Percentiles rank a stretch among this genome's conserved stretches.
Evolutionary conservation across 2,113 vertebrate species (phyloP).

Genomic region (Mola mola): DNA sequence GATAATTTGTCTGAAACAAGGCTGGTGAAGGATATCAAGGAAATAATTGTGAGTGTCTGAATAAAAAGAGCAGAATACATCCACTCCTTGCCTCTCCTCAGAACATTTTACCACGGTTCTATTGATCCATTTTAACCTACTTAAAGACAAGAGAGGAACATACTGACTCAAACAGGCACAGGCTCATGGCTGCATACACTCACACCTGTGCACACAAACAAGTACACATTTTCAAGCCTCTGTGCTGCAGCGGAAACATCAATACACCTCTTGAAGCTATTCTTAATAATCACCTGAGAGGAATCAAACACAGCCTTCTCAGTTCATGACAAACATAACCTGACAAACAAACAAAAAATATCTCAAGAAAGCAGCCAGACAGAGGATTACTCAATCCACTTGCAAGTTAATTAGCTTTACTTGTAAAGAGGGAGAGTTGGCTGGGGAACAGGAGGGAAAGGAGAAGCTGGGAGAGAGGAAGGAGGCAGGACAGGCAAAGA

Average conservation of each 20-base stretch:
- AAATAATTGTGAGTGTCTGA: constrained; percentile 18
- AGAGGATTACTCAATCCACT: constrained; percentile 64
- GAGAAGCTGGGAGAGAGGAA: constrained; percentile 9
- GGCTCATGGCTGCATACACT: constrained; percentile 22
- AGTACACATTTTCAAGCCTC: constrained; percentile 19
- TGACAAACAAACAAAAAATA: constrained; percentile 68
- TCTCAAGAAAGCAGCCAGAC: constrained; percentile 55
- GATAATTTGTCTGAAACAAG: constrained; percentile 20
- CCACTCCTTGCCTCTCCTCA: constrained; percentile 50
- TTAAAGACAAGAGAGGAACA: constrained; percentile 73
- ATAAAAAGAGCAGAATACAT: constrained; percentile 29
- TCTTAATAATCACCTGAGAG: constrained; percentile 77
- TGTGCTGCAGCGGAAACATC: constrained; percentile 58
- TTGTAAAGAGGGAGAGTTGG: constrained; percentile 56
- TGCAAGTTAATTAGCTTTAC: constrained; percentile 71
- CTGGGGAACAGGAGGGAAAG: constrained; percentile 49
- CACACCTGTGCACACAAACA: constrained; percentile 10
- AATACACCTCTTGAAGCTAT: constrained; percentile 63
- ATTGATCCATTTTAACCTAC: constrained; percentile 81
- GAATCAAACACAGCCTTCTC: constrained; percentile 66
- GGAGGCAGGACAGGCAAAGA: constrained; percentile 17
- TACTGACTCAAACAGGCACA: constrained; percentile 58
- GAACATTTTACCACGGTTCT: constrained; percentile 64
- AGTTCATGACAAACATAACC: constrained; percentile 57
- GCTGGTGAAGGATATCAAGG: constrained; percentile 4